Evolutionary conservation across 2,113 vertebrate species (phyloP), one percentile per base, ranked within the genome.

Genomic region (Brachyistius frenatus): DNA sequence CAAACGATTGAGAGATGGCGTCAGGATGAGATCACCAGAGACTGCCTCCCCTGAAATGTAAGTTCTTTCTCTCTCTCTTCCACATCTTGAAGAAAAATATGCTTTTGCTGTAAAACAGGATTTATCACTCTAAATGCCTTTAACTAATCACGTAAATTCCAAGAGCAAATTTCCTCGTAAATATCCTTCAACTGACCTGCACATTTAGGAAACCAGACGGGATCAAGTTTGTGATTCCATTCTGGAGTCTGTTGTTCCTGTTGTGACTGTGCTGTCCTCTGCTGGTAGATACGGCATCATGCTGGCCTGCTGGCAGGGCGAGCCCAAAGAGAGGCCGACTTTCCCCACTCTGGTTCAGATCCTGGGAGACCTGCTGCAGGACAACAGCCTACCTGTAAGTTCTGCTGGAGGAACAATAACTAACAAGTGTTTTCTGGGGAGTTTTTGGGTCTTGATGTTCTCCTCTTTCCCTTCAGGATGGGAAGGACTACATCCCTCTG

Each of bases 271-370:
- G 64, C 86, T 83, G 83, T 88, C 85, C 87, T 78, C 91, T 94
- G 81, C 90, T 88, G 73, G 83, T 90, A 99, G 98, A 95, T 97
- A 99, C 11, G 96, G 94, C 64, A 94, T 99, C 90, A 99, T 99
- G 98, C 92, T 98, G 92, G 97, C 94, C 91, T 99, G 97, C 93
- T 99, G 98, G 98, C 96, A 97, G 0, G 95, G 97, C 0, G 97
- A 99, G 85, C 97, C 97, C 77, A 97, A 96, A 79, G 95, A 97
- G 49, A 96, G 98, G 72, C 98, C 98, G 0, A 95, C 92, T 0
- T 99, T 99, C 87, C 96, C 96, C 0, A 95, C 96, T 32, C 93
- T 99, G 82, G 96, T 99, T 78, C 97, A 97, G 90, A 96, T 96
- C 80, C 92, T 99, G 76, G 98, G 97, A 41, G 95, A 99, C 90